Conservation (phyloP, 2,113 vertebrate genomes). For the Pachypanchax playfairii region DNA sequence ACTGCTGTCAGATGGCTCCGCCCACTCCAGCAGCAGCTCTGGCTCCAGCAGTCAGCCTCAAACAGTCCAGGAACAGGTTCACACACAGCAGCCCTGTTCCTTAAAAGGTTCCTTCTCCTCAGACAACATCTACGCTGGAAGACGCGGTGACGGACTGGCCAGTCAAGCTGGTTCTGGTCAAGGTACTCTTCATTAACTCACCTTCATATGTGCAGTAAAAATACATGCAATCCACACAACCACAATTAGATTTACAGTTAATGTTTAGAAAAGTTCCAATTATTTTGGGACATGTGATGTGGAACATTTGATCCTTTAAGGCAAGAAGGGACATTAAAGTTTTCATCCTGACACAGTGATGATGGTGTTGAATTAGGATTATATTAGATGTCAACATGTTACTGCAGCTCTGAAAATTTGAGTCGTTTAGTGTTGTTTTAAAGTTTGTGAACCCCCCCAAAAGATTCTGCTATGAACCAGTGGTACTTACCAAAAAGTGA, state of each 20-base stretch:
- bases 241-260: background rate
- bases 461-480: background rate
- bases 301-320: too few relatives aligned
- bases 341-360: too few relatives aligned
- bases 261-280: background rate
- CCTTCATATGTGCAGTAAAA: background rate
- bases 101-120: conserved; percentile 95
- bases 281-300: background rate
- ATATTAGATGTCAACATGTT: too few relatives aligned
- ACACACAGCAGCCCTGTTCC: conserved; percentile 96
- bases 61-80: conserved; percentile 81
- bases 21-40: conserved; percentile 63
- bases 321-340: too few relatives aligned
- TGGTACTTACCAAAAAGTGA: background rate
- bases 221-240: conserved; percentile 1
- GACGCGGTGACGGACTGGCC: conserved; percentile 81
- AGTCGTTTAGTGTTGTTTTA: background rate
- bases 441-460: background rate
- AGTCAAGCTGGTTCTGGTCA: conserved; percentile 63
- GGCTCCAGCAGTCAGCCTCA: conserved; percentile 55
- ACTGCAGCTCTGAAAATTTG: too few relatives aligned
- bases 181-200: conserved; percentile 65
- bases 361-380: too few relatives aligned
- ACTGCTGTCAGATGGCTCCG: conserved; percentile 63
- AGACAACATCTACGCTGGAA: conserved; percentile 90